Evolutionary conservation across 2,797 vertebrate genomes (phyloP).

Genomic region (Schizopygopsis pylzovi): DNA sequence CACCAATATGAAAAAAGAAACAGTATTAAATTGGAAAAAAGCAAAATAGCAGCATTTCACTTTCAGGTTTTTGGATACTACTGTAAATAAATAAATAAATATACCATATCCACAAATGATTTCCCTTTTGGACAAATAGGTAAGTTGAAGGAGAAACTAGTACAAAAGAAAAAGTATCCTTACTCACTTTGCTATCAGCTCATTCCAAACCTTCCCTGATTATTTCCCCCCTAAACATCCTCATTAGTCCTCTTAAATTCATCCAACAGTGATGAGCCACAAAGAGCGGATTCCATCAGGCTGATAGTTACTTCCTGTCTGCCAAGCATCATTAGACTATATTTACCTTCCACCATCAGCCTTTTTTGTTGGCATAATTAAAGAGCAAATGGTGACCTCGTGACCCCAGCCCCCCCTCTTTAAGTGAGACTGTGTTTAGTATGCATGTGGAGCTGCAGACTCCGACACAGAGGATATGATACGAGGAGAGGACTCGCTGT

Average conservation of each 20-base stretch:
- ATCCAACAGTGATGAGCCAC: conserved; percentile 23
- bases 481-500: conserved; percentile 43
- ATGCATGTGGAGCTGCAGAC: conserved; percentile 54
- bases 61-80: neutral
- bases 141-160: neutral
- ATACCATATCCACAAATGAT: neutral
- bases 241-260: conserved; percentile 40
- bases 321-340: conserved; percentile 71
- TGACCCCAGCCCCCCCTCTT: conserved; percentile 47
- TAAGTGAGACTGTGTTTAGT: conserved; percentile 56
- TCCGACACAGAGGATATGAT: conserved; percentile 54
- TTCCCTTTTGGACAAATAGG: neutral
- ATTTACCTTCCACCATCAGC: conserved; percentile 69
- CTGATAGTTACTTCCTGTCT: conserved; percentile 59
- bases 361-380: conserved; percentile 76
- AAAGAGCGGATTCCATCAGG: conserved; percentile 59
- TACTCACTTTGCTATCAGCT: conserved; percentile 3
- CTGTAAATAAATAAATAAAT: neutral
- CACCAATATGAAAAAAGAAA: neutral
- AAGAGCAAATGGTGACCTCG: conserved; percentile 70
- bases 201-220: conserved; percentile 7
- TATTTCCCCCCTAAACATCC: conserved; percentile 28
- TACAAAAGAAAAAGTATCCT: neutral
- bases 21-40: neutral
- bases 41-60: neutral